These are phyloP conservation scores for Labeo calbasu DNA, from an alignment of 2,797 vertebrate genomes.

Conservation along the genomic window DNA sequence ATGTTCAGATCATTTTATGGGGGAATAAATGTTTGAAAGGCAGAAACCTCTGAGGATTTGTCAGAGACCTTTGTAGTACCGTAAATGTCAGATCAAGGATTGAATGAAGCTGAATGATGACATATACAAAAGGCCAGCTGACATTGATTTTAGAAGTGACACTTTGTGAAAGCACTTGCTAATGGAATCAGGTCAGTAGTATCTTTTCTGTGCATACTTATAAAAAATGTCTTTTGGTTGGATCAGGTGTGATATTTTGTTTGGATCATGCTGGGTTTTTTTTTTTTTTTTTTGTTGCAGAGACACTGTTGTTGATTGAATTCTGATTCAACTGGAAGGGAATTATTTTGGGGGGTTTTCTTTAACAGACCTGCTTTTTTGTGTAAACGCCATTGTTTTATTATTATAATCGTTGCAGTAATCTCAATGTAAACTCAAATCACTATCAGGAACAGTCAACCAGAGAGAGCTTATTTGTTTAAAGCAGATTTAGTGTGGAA, in stretches of 20 bases:
- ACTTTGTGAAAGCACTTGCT: constrained; percentile 7
- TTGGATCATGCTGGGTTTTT: background rate
- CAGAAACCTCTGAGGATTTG: constrained; percentile 29
- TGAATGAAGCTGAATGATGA: constrained; percentile 26
- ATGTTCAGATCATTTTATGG: constrained; percentile 27
- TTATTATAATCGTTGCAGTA: constrained; percentile 49
- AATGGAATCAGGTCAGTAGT: background rate
- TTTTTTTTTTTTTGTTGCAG: constrained; percentile 32
- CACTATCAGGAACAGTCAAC: constrained; percentile 42
- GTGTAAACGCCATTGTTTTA: constrained; percentile 57
- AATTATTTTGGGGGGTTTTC: constrained; percentile 6
- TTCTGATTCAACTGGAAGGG: background rate
- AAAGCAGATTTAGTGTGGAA: constrained; percentile 63
- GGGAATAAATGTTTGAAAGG: constrained; percentile 33
- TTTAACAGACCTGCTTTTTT: constrained; percentile 49
- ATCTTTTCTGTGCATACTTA: background rate
- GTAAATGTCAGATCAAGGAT: constrained; percentile 14
- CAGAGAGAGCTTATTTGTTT: constrained; percentile 59
- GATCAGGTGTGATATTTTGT: constrained; percentile 9
- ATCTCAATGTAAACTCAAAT: constrained; percentile 38
- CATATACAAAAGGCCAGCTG: constrained; percentile 20
- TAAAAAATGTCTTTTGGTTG: background rate
- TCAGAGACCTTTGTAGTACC: constrained; percentile 46
- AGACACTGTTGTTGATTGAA: constrained; percentile 7
- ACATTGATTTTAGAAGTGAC: constrained; percentile 43